A percentile compares a stretch with the other conserved stretches of the same genome.
Evolutionary conservation across 2,113 vertebrate species (phyloP).

Genomic region (Eidolon helvum): DNA sequence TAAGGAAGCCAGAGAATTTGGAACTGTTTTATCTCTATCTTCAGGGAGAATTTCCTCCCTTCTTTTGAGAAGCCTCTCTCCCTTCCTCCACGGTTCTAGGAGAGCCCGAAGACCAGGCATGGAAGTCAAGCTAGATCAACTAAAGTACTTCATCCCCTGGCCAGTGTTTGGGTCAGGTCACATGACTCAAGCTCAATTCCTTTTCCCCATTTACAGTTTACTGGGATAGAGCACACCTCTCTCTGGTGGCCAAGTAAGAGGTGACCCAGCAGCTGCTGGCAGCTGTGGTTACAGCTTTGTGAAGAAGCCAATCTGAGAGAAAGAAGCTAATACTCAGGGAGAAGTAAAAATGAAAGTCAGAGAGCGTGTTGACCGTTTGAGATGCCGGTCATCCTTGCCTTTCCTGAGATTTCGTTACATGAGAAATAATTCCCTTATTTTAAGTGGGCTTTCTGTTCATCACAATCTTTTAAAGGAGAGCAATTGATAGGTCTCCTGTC

Average conservation of each 20-base stretch:
- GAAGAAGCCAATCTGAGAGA: background rate
- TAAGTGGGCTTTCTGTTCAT: background rate
- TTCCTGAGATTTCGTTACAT: background rate
- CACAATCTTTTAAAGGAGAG: background rate
- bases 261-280: slow-evolving; percentile 24
- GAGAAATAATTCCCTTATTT: background rate
- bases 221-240: background rate
- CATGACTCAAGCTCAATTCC: background rate
- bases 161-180: background rate
- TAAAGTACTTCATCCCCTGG: background rate
- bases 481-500: background rate
- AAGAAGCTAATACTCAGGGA: background rate
- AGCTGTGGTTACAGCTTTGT: background rate
- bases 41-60: background rate
- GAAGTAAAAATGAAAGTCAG: background rate
- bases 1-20: background rate
- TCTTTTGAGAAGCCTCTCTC: background rate
- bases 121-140: background rate
- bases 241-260: background rate
- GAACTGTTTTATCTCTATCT: background rate
- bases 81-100: background rate
- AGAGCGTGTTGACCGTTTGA: background rate
- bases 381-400: background rate
- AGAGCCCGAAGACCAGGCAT: background rate
- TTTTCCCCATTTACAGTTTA: background rate